Evolutionary conservation across 2,797 vertebrate species (phyloP).

Genomic region (Geotrypetes seraphini): DNA sequence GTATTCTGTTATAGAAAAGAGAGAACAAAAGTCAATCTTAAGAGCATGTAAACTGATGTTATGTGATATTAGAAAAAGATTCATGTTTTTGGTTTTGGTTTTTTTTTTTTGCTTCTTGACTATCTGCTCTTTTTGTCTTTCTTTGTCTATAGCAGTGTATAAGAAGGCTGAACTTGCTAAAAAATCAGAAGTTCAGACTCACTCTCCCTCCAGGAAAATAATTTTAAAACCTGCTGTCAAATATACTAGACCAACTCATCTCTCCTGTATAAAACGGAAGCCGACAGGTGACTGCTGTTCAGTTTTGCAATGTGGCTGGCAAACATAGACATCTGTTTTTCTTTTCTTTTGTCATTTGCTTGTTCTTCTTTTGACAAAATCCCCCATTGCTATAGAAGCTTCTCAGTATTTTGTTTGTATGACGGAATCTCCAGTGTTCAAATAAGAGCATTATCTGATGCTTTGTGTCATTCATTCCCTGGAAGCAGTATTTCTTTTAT

Average conservation of each 20-base stretch:
- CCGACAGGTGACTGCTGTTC: slow-evolving; percentile 84
- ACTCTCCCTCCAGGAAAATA: slow-evolving; percentile 90
- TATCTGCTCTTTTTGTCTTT: slow-evolving; percentile 63
- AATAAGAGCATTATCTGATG: slow-evolving; percentile 35
- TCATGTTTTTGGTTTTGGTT: no score
- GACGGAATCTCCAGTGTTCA: slow-evolving; percentile 39
- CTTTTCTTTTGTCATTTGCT: slow-evolving; percentile 26
- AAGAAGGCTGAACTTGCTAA: slow-evolving; percentile 93
- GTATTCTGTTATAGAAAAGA: no score
- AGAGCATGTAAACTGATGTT: no score
- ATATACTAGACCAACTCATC: slow-evolving; percentile 86
- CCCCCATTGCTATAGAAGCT: slow-evolving; percentile 50
- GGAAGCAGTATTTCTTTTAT: slow-evolving; percentile 36
- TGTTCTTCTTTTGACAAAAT: no score
- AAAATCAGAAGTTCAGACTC: slow-evolving; percentile 87
- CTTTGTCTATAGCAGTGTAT: slow-evolving; percentile 83
- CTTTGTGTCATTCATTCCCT: slow-evolving; percentile 34
- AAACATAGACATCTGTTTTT: slow-evolving; percentile 48
- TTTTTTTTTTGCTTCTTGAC: slow-evolving; percentile 58
- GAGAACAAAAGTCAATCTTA: no score
- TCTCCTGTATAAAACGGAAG: slow-evolving; percentile 92
- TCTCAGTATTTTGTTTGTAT: slow-evolving; percentile 28
- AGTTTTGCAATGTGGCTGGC: slow-evolving; percentile 72
- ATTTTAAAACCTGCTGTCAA: slow-evolving; percentile 83
- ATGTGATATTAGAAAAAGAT: background rate